Percentiles rank a stretch among this genome's conserved stretches.
Evolutionary conservation across 2,888 invertebrate species (phyloP).

Genomic region (Eupsilia transversa): DNA sequence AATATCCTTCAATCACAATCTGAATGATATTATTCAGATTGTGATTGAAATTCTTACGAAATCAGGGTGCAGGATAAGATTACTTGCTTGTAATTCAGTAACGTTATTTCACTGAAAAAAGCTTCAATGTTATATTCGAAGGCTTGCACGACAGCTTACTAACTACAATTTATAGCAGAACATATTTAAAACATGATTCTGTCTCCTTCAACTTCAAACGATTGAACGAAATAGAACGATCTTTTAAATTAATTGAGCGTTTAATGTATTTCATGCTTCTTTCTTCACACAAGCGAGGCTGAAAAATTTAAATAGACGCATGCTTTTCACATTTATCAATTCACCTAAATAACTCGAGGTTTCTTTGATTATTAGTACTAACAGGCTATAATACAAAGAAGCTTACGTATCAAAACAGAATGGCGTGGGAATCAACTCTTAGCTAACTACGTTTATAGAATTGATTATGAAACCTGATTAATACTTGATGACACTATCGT

Average conservation of each 20-base stretch:
- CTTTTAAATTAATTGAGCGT: constrained; percentile 30
- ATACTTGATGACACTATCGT: constrained; percentile 44
- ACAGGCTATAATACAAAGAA: constrained; percentile 43
- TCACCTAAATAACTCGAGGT: neutral
- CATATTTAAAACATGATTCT: constrained; percentile 10
- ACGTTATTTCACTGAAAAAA: neutral
- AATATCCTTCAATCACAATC: no score
- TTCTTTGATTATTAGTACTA: constrained; percentile 18
- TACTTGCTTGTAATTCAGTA: neutral
- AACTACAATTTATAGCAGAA: neutral
- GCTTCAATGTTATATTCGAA: neutral
- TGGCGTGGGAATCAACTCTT: constrained; percentile 59
- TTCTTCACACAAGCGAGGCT: neutral
- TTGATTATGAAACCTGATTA: constrained; percentile 58
- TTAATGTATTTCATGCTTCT: constrained; percentile 30
- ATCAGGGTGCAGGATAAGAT: no score
- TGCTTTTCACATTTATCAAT: constrained; percentile 18
- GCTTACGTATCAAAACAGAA: constrained; percentile 36
- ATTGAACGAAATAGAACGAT: neutral
- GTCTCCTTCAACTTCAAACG: constrained; percentile 23
- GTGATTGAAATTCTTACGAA: no score
- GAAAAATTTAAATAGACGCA: constrained; percentile 18
- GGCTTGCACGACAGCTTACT: neutral
- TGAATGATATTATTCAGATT: no score
- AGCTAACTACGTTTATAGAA: constrained; percentile 38